Base-by-base conservation (phyloP, 1,140 invertebrate species). In the Mamestra configurata region DNA sequence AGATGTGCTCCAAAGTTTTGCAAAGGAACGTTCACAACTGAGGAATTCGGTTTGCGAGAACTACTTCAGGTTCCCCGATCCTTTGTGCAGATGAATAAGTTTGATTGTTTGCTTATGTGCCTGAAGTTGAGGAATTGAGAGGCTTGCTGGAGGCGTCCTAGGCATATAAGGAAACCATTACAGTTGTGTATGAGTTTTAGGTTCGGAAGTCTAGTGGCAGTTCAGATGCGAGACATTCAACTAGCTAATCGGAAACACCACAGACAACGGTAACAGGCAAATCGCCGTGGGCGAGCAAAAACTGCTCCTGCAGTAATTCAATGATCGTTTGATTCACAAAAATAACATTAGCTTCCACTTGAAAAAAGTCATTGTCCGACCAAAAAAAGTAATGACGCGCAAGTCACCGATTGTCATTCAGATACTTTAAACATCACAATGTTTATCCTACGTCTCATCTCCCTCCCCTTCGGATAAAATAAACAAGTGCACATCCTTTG, bases 401-500 rank as follows among this genome's bases (percentile, higher is more conserved):
- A 59, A 75, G 53, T 59, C 71, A 59, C 35, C 35, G 51, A 37
- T 59, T 75, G 71, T 59, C 71, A 75, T 75, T 75, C 31, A 24
- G 71, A 35, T 75, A 24, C 51, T 75, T 35, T 37, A 75, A 59
- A 76, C 57, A 84, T 87, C 79, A 64, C 77, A 85, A 84, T 90
- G 88, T 93, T 92, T 90, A 88, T 82, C 84, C 80, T 82, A 77
- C 59, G 77, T 77, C 79, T n/a, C 83, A 80, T 70, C 68, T 79
- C 81, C 77, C 82, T 80, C 77, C 82, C 85, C 84, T 82, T 72
- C 37, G 82, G 84, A 84, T 88, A 90, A 92, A 90, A 85, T 85
- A 94, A 93, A 94, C 90, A 94, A 94, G 87, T 92, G 93, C 90
- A 86, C 92, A 94, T 94, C 93, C 92, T 95, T 95, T 95, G 93